Evolutionary conservation across 1,140 invertebrate species (phyloP), one percentile per base, ranked within the genome.

Genomic region (Coelopa frigida): DNA sequence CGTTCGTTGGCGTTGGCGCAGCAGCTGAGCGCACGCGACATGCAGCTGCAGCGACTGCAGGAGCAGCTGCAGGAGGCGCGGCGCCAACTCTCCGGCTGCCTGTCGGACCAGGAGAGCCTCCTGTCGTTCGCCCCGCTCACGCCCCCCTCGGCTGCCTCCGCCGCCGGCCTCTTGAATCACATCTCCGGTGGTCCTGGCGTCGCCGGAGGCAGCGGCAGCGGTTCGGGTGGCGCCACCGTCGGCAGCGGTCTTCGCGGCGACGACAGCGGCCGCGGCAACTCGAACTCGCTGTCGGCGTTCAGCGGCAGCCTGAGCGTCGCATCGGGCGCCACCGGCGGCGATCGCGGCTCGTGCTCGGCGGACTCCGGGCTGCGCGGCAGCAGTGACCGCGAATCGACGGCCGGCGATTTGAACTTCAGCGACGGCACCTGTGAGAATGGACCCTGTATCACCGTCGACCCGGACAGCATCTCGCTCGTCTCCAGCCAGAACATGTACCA

Each of bases 291-390:
- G 29, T 66, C 63, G 8, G 74, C 64, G 2, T 72, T 71, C 31
- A 68, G 71, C 22, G 60, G 53, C 51, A 72, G 59, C 31, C 70
- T 65, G 59, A 50, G 77, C 65, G 52, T 76, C 61, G 56, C 72
- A 72, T 74, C 82, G 3, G 85, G 84, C 2, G 63, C 62, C 35
- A 66, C 62, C 1, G 62, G 52, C 0, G 62, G 62, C 2, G 87
- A 89, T 61, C 72, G 87, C 31, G 86, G 86, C 43, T 89, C 85
- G 57, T 89, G 86, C 68, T 88, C 85, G 56, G 87, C 87, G n/a
- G 88, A 90, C 67, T 88, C 85, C 15, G 87, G 85, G 48, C 67
- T 76, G 56, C 75, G 86, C 52, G 83, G 87, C 39, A 87, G 83
- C 61, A 89, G 85, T 54, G 87, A 90, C 60, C 71, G 83, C 18